Evolutionary conservation across 2,113 vertebrate genomes (phyloP), one percentile per base, ranked within the genome.

Genomic region (Hemiprocne comata): DNA sequence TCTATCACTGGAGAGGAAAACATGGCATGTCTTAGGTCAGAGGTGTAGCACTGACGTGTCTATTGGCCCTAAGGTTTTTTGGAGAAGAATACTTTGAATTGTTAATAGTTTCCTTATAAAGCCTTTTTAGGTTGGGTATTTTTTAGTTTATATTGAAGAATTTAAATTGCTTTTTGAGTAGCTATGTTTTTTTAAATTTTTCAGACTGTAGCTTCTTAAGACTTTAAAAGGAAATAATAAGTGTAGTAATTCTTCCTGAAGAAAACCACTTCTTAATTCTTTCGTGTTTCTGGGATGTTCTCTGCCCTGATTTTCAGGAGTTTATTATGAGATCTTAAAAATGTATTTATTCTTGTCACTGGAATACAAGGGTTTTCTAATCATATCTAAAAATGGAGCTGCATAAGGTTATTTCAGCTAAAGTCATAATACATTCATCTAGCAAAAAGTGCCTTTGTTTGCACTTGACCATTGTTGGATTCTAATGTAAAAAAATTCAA

Each of bases 211-310:
- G 67, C 20, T 89, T 87, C 42, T 77, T 77, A 93, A 80, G 57
- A 51, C 84, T 94, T 78, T 90, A 89, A 92, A 92, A 89, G 86
- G 93, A 92, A 94, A 87, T 90, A 25, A 7, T 66, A 85, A 85
- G 44, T 76, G 60, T 93, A 75, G 76, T 91, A 94, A 78, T 91
- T 90, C 70, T 87, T 83, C 92, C 44, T 95, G 81, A 92, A 76
- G 62, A 79, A 87, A 87, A 72, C 38, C 57, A 84, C 65, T 93
- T 93, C 34, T 78, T 2, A 85, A 87, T 95, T 95, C 58, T 91
- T 50, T 79, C 76, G 85, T 85, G 53, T 50, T 92, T 92, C 74
- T 93, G 93, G 91, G 95, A 96, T 84, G 66, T 94, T 93, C 84
- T 85, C 11, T 95, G 70, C 77, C 94, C 57, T 91, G 46, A 93